These are phyloP conservation scores for Rhyzopertha dominica DNA, from an alignment of 1,140 invertebrate species.

Conservation along the genomic window DNA sequence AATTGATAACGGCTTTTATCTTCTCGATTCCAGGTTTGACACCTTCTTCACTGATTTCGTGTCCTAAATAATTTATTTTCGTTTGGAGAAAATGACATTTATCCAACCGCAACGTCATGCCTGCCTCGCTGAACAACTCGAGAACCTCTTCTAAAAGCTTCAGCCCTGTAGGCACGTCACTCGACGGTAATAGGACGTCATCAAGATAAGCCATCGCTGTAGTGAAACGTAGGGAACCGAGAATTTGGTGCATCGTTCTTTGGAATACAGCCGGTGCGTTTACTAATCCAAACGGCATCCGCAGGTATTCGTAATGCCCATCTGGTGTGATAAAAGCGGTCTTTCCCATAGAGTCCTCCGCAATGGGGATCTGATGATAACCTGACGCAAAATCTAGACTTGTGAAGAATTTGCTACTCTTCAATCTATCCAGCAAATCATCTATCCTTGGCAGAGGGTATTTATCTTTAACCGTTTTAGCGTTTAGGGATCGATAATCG, in stretches of 20 bases:
- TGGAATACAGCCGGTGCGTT: conserved; percentile 13
- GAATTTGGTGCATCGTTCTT: not conserved
- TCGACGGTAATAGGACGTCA: conserved; percentile 30
- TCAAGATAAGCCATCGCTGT: conserved; percentile 31
- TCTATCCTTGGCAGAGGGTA: conserved; percentile 48
- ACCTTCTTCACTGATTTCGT: conserved; percentile 4
- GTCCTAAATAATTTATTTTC: conserved; percentile 3
- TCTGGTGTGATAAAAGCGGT: conserved; percentile 36
- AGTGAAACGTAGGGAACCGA: conserved; percentile 21
- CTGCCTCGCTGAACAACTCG: conserved; percentile 5
- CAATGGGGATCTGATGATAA: conserved; percentile 37
- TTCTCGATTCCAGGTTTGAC: conserved; percentile 22
- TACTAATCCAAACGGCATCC: conserved; percentile 19
- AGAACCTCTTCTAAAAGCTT: conserved; percentile 32
- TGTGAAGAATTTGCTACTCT: conserved; percentile 39
- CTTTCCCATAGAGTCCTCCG: conserved; percentile 36
- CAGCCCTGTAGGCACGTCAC: conserved; percentile 33
- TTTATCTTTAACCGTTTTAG: conserved; percentile 36
- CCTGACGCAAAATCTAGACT: conserved; percentile 48
- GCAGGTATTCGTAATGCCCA: conserved; percentile 19
- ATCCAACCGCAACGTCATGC: not conserved
- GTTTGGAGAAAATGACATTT: conserved; percentile 8
- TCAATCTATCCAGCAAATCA: conserved; percentile 36
- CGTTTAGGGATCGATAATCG: conserved; percentile 41
- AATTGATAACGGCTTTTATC: conserved; percentile 27